Evolutionary conservation across 2,113 vertebrate genomes (phyloP), one percentile per base, ranked within the genome.

Genomic region (Plestiodon gilberti): DNA sequence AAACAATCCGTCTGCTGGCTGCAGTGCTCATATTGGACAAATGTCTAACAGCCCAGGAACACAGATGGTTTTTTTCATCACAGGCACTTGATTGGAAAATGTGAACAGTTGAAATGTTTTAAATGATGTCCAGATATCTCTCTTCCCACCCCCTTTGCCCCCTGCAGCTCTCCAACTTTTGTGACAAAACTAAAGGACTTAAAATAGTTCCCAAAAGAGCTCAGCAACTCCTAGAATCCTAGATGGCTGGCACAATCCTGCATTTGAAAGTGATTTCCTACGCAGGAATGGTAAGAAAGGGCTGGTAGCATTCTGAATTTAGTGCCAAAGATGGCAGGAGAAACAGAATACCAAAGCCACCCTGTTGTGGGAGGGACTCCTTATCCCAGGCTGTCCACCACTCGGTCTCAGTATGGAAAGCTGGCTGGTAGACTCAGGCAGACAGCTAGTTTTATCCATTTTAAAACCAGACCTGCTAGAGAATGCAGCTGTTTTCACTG

Each of bases 361-460:
- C 55, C 87, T 90, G 90, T 91, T 92, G 81, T 85, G 61, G 91
- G 87, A 86, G 76, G 79, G 25, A 25, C 40, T 90, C 90, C 67
- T 48, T 93, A 89, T 90, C 89, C 73, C 80, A n/a, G n/a, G n/a
- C n/a, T 67, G 87, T 83, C 84, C 92, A 74, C 82, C 85, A 88
- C 82, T 89, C 89, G 61, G 86, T 87, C 2, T 35, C 89, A 89
- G 93, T 91, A 93, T 91, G 90, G 89, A 94, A 92, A 91, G 88
- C 48, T 82, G 76, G 43, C 1, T 91, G 92, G 93, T 89, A 91
- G 86, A 80, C 65, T 13, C 69, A 89, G 28, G 15, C 0, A 75
- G 88, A 92, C 90, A 91, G 85, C 75, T 88, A 84, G 59, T 90
- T 94, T 94, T 87, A 87, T 91, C 83, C 81, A 69, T 86, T 90